Evolutionary conservation across 2,888 invertebrate species (phyloP), one percentile per base, ranked within the genome.

Genomic region (Sphaerophoria taeniata): DNA sequence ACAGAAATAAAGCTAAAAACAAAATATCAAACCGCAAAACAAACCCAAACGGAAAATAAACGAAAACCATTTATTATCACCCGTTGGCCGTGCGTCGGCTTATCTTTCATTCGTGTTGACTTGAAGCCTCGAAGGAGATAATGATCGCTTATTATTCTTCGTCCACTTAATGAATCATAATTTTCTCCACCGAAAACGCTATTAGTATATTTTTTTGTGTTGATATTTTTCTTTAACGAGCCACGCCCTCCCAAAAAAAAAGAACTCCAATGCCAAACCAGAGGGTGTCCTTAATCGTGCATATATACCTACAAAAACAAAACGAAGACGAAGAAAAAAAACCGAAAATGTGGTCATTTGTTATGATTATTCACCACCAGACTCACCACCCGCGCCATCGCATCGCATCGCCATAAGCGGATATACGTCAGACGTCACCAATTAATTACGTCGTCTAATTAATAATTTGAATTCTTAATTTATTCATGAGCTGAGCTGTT

Each of bases 151-250:
- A 83, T 83, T 78, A 83, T 49, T 83, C 74, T 72, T 49, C 60
- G 80, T 75, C 80, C 84, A 80, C 84, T 80, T 76, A 70, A 75
- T 84, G 84, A 84, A 80, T 84, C 84, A 84, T 84, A 80, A 76
- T 82, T 70, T 69, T 45, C 56, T 31, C 56, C n/a, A 51, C 31
- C 45, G 58, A 11, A 51, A 24, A 36, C 65, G 67, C 74, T 79
- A 60, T 36, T 74, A 61, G 36, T 51, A 74, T 60, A 53, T 56
- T 45, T 69, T 60, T 58, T 34, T 34, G 6, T 14, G 11, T 43
- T 6, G 43, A 24, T 24, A 24, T 24, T 24, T 24, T 24, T 24
- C 24, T 60, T 14, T 16, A 70, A 67, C 6, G 56, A 53, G 61
- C 72, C 80, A 75, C 83, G 72, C 84, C 80, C 80, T 55, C n/a